A percentile compares a stretch with the other conserved stretches of the same genome.
These are phyloP conservation scores for Pteropus rufus DNA, from an alignment of 2,797 vertebrate genomes.

Conservation along the genomic window DNA sequence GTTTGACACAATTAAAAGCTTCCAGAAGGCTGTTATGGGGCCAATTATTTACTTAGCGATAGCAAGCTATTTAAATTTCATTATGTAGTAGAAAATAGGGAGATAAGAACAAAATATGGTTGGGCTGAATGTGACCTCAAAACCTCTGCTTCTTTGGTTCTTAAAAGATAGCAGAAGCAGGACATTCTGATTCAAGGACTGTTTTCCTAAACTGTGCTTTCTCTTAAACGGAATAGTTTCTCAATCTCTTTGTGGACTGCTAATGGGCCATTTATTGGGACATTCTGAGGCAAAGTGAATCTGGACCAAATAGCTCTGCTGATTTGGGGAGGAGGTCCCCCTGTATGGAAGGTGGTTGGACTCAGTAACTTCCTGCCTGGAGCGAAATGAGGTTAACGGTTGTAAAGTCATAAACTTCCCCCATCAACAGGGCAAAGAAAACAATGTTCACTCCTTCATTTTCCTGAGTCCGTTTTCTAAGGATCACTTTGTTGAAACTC, in stretches of 20 bases:
- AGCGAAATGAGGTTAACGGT: background rate
- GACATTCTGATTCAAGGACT: slow-evolving; percentile 12
- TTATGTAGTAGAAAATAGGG: slow-evolving; percentile 59
- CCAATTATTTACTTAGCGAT: slow-evolving; percentile 73
- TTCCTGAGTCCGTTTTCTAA: background rate
- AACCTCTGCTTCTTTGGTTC: slow-evolving; percentile 54
- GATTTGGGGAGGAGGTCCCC: background rate
- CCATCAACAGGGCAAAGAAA: background rate
- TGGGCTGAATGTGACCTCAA: slow-evolving; percentile 64
- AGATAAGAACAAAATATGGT: slow-evolving; percentile 74
- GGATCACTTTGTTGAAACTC: background rate
- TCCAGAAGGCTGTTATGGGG: slow-evolving; percentile 63
- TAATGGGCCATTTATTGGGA: slow-evolving; percentile 60
- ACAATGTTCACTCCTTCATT: background rate
- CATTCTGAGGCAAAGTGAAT: slow-evolving; percentile 37
- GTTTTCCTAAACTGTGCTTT: slow-evolving; percentile 56
- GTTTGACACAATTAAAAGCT: slow-evolving; percentile 74
- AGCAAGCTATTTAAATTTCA: slow-evolving; percentile 74
- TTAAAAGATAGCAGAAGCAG: slow-evolving; percentile 59
- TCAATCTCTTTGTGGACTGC: slow-evolving; percentile 61
- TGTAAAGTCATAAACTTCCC: background rate
- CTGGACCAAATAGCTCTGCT: background rate
- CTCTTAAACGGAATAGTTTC: slow-evolving; percentile 56
- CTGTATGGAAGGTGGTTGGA: background rate
- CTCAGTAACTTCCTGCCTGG: background rate